Evolutionary conservation across 2,888 invertebrate species (phyloP), one percentile per base, ranked within the genome.

Genomic region (Drosophila leonis): DNA sequence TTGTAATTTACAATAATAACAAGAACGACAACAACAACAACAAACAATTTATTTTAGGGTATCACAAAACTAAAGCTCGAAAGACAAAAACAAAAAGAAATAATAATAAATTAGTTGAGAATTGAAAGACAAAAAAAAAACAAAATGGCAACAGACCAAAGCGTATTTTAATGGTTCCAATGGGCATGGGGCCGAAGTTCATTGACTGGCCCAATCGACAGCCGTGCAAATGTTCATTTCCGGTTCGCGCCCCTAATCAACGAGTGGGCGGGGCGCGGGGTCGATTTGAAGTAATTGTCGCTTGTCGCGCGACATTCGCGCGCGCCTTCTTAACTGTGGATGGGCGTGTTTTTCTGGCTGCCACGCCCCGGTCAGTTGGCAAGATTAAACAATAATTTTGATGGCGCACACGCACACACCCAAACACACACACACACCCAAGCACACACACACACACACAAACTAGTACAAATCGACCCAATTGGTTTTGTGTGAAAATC

Each of bases 21-120:
- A 67, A 65, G n/a, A 24, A 24, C 2, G 24, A 24, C n/a, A n/a
- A 24, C 2, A 72, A 75, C 49, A 76, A 59, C 46, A 73, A 73
- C 69, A 79, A 67, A 75, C 67, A 79, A 67, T 77, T 64, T 81
- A 88, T 65, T 88, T 83, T 85, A 85, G 80, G 80, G 78, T 83
- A 81, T 88, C 88, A 83, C 81, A 74, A 83, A 86, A 83, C 80
- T 86, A 83, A 81, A 73, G 74, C 78, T 79, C 65, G 46, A 73
- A 82, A 69, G 31, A 72, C 68, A 74, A 80, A 77, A 59, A 56
- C 46, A 63, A 75, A 72, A 64, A 68, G 61, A 72, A 71, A 71
- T 76, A 82, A 71, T 80, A 86, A 87, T 86, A 83, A 86, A 86
- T 86, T 86, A 86, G 88, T 88, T 88, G 88, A 88, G 80, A 88